Base-by-base conservation (phyloP, 2,888 invertebrate species). In the Epinotia demarniana region DNA sequence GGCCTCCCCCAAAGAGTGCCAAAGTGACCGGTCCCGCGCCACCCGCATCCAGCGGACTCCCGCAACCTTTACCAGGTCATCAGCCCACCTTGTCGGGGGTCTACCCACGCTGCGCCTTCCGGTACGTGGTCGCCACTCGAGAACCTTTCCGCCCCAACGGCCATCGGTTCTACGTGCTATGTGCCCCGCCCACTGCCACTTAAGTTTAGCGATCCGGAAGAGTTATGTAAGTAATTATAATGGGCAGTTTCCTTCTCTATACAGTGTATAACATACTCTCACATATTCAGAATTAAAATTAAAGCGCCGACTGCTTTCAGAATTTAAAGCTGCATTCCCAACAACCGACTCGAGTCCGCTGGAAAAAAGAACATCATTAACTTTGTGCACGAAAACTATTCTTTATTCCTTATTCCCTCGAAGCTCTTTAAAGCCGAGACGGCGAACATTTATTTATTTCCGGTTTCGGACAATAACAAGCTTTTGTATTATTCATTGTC, bases 401-500 rank as follows among this genome's bases (percentile, higher is more conserved):
- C 68, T 43, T 58, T 43, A 64, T 49, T 53, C 49, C 49, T 27
- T 8, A 13, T 19, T 57, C 19, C 57, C 57, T 6, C 62, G 18
- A 3, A 57, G 33, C 69, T 69, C 58, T 69, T 69, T 69, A 60
- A 69, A 69, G 58, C 60, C 79, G 80, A 79, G 49, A 73, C 73
- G 85, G 83, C 85, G 18, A 68, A 64, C 85, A 82, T 87, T 90
- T 89, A 81, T 84, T 84, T 84, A 89, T 88, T 84, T 89, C 89
- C 85, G 88, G 89, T 89, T 90, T 86, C 86, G 85, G 85, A 83
- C 89, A 89, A 91, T 93, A 93, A 93, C 90, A 86, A 89, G 86
- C 91, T 91, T 84, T 90, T 94, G 94, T 94, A 92, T 94, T 94
- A 94, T 94, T 94, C 94, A 94, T 91, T 86, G 90, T 87, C 93